These are phyloP conservation scores for Heliconius ismenius DNA, from an alignment of 2,888 invertebrate genomes.

Conservation along the genomic window DNA sequence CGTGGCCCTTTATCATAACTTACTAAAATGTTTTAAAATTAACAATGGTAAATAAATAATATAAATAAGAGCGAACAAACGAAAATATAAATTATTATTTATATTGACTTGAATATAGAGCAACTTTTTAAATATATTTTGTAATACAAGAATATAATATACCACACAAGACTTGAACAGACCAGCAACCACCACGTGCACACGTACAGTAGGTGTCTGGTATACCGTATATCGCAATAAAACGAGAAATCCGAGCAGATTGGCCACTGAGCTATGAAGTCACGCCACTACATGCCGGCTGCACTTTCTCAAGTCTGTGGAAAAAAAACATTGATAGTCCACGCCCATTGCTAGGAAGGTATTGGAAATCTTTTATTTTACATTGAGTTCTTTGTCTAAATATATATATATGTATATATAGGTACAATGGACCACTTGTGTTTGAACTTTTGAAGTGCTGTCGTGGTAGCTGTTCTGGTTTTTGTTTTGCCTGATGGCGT, in stretches of 20 bases:
- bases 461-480: background rate
- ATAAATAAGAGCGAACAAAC: no score
- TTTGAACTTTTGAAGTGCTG: background rate
- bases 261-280: constrained; percentile 76
- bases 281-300: constrained; percentile 71
- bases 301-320: constrained; percentile 67
- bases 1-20: no score
- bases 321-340: constrained; percentile 31
- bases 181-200: constrained; percentile 15
- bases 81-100: background rate
- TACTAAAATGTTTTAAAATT: no score
- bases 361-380: constrained; percentile 24
- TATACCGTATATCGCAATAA: constrained; percentile 38
- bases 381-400: background rate
- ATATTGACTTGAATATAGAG: background rate
- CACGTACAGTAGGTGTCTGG: background rate
- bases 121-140: background rate
- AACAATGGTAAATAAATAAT: no score
- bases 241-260: constrained; percentile 68
- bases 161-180: no score
- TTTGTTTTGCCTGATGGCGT: background rate
- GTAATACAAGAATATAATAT: no score
- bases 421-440: background rate
- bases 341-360: constrained; percentile 30
- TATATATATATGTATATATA: no score